phyloP scores from a whole-genome alignment of 2,113 vertebrate genomes.

The Atrichornis clamosus region DNA sequence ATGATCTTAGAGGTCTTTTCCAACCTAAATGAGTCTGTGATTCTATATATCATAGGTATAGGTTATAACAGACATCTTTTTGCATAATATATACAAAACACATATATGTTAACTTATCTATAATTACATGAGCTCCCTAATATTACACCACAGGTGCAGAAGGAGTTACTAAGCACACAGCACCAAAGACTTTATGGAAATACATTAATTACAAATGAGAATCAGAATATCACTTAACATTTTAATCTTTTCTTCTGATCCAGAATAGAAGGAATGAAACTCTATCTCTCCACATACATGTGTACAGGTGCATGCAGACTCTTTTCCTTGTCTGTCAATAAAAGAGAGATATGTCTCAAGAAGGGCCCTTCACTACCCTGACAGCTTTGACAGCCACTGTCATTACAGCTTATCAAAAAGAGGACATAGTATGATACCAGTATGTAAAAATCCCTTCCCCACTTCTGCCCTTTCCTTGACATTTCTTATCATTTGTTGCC shows the following conservation, averaged over 20 bases:
- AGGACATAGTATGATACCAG: slow-evolving; percentile 13
- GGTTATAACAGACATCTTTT: background rate
- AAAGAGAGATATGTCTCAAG: background rate
- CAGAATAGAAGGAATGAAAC: background rate
- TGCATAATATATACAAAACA: background rate
- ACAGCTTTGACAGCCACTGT: slow-evolving; percentile 56
- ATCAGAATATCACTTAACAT: background rate
- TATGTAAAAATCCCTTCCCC: slow-evolving; percentile 16
- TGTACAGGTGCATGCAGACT: background rate
- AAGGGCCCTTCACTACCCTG: slow-evolving; percentile 12
- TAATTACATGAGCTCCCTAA: background rate
- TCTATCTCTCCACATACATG: background rate
- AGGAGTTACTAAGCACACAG: background rate
- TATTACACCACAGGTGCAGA: background rate
- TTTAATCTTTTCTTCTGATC: background rate
- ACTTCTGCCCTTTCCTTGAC: slow-evolving; percentile 1
- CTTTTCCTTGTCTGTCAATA: slow-evolving; percentile 14
- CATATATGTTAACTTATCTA: background rate
- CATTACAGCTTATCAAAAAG: slow-evolving; percentile 55
- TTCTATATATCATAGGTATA: background rate
- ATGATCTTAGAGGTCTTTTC: background rate
- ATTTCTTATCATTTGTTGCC: slow-evolving; percentile 24
- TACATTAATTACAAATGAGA: background rate
- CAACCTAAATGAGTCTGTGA: background rate
- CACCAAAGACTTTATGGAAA: background rate